Conservation (phyloP, 2,797 vertebrate genomes). For the Cyclopterus lumpus region DNA sequence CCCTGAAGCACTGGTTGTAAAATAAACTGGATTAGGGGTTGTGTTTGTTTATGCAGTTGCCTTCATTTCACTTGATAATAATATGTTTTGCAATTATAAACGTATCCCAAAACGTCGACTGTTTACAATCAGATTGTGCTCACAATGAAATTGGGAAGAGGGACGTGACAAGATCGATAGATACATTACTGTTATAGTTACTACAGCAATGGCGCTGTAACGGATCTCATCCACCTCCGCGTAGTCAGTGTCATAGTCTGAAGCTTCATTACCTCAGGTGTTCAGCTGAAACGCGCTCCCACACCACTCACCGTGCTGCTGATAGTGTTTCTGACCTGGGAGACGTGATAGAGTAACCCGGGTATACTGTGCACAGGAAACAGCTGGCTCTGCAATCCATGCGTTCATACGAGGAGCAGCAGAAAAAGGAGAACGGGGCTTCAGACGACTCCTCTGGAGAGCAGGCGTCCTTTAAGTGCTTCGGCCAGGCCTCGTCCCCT, state of each 20-base stretch:
- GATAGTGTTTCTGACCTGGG: slow-evolving; percentile 31
- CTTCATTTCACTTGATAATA: neutral
- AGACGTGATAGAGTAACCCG: slow-evolving; percentile 40
- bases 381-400: slow-evolving; percentile 98
- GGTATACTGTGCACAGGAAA: slow-evolving; percentile 83
- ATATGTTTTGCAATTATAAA: neutral
- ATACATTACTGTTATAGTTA: neutral
- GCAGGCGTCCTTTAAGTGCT: slow-evolving; percentile 92
- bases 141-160: neutral
- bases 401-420: slow-evolving; percentile 94
- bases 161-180: neutral
- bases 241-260: neutral
- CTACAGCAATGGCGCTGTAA: neutral
- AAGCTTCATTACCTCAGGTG: neutral
- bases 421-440: slow-evolving; percentile 93
- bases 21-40: neutral
- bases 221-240: neutral
- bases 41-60: neutral
- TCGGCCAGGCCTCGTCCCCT: slow-evolving; percentile 91
- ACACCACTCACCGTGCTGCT: slow-evolving; percentile 1
- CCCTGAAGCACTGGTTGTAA: neutral
- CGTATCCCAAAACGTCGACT: neutral
- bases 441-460: slow-evolving; percentile 97
- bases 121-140: neutral
- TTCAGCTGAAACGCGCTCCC: neutral